phyloP scores from a whole-genome alignment of 2,888 invertebrate genomes.

The Nectonema munidae region DNA sequence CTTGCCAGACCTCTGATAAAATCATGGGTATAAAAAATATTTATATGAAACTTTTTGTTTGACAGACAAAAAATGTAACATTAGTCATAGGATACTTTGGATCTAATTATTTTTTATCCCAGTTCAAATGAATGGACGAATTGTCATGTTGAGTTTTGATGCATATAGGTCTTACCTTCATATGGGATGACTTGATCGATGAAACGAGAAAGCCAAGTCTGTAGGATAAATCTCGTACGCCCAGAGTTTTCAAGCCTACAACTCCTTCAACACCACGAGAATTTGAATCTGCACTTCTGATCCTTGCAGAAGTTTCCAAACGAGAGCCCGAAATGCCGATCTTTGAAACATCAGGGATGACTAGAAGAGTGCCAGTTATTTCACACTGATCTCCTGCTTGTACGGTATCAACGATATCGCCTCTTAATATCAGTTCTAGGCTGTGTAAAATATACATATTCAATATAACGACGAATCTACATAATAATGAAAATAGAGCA shows the following conservation, averaged over 20 bases:
- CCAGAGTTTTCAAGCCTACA: slow-evolving; percentile 47
- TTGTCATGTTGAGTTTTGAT: not conserved
- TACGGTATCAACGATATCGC: slow-evolving; percentile 75
- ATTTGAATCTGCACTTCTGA: slow-evolving; percentile 30
- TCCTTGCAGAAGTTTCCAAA: slow-evolving; percentile 42
- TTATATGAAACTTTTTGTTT: too few species aligned
- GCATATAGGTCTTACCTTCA: slow-evolving; percentile 29
- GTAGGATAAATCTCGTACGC: slow-evolving; percentile 49
- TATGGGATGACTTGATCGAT: slow-evolving; percentile 50
- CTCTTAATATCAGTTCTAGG: slow-evolving; percentile 63
- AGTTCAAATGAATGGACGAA: slow-evolving; percentile 12
- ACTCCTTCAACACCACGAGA: slow-evolving; percentile 42
- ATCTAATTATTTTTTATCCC: slow-evolving; percentile 10
- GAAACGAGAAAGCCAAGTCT: slow-evolving; percentile 72
- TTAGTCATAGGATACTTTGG: slow-evolving; percentile 1
- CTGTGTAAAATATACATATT: slow-evolving; percentile 20
- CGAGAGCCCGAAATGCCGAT: slow-evolving; percentile 51
- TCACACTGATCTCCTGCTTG: slow-evolving; percentile 57
- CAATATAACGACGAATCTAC: not conserved
- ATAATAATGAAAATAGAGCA: slow-evolving; percentile 9
- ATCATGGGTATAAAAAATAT: too few species aligned
- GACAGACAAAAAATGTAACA: not conserved
- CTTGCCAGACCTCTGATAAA: too few species aligned
- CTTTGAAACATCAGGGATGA: slow-evolving; percentile 71
- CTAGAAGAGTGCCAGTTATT: slow-evolving; percentile 74